Evolutionary conservation across 1,140 invertebrate genomes (phyloP).

Genomic region (Zaprionus vittiger): DNA sequence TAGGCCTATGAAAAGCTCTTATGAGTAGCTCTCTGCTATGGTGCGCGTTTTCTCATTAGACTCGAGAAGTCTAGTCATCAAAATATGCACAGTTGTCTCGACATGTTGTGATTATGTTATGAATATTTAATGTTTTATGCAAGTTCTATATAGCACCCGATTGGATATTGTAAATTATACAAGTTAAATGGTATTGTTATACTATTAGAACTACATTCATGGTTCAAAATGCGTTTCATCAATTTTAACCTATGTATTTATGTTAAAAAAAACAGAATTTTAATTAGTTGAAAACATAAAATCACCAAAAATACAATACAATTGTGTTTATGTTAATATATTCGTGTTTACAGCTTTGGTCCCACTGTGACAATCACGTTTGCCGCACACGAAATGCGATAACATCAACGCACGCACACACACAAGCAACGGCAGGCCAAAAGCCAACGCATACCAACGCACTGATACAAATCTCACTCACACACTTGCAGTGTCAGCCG

Average conservation of each 20-base stretch:
- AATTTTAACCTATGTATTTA: not conserved
- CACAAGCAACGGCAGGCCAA: slow-evolving; percentile 18
- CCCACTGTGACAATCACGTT: slow-evolving; percentile 77
- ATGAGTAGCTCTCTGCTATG: slow-evolving; percentile 3
- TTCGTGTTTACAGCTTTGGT: not conserved
- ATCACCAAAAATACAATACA: not conserved
- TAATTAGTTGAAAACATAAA: not conserved
- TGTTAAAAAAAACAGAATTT: not conserved
- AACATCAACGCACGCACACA: slow-evolving; percentile 50
- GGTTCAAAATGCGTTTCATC: not conserved
- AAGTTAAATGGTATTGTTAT: no score
- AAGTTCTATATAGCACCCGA: not conserved
- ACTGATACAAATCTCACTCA: not conserved
- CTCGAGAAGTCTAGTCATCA: slow-evolving; percentile 25
- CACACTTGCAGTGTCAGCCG: slow-evolving; percentile 17
- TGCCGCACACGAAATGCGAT: slow-evolving; percentile 72
- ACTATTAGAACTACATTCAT: not conserved
- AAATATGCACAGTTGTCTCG: slow-evolving; percentile 17
- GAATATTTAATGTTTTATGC: slow-evolving; percentile 1
- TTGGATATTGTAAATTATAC: not conserved
- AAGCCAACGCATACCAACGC: slow-evolving; percentile 35
- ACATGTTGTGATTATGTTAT: not conserved
- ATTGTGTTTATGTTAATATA: not conserved
- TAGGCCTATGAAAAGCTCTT: slow-evolving; percentile 17
- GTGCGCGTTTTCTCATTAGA: not conserved